Percentiles rank a stretch among this genome's conserved stretches.
phyloP scores from a whole-genome alignment of 2,888 invertebrate genomes.

The Saturnia pavonia region DNA sequence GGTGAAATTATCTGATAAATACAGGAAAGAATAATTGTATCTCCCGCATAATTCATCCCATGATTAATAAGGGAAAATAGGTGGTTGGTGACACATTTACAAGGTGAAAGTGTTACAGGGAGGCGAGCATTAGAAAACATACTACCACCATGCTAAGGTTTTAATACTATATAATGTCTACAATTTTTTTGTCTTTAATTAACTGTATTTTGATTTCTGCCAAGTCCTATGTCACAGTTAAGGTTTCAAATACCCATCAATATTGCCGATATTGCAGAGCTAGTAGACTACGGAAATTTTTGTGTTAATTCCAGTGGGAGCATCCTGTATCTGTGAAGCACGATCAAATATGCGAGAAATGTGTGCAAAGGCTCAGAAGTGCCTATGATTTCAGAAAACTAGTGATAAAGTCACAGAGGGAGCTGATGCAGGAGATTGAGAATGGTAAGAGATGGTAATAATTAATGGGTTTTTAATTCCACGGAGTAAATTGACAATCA shows the following conservation, averaged over 20 bases:
- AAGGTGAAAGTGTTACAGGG: too few relatives aligned
- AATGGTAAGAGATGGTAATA: conserved; percentile 9
- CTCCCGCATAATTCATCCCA: too few relatives aligned
- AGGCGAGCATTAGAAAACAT: too few relatives aligned
- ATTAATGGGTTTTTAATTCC: neutral
- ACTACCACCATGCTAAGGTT: too few relatives aligned
- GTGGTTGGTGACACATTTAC: too few relatives aligned
- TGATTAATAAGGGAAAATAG: too few relatives aligned
- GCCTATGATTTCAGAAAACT: conserved; percentile 11
- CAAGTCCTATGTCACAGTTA: neutral
- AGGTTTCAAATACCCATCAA: neutral
- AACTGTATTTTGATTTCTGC: too few relatives aligned
- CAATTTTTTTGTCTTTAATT: too few relatives aligned
- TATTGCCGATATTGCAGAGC: neutral
- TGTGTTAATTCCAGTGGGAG: conserved; percentile 36
- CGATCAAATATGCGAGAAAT: conserved; percentile 20
- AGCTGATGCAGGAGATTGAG: conserved; percentile 16
- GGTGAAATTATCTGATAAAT: too few relatives aligned
- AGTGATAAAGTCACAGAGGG: conserved; percentile 15
- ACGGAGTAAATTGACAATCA: too few relatives aligned
- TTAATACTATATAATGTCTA: too few relatives aligned
- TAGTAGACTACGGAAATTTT: neutral
- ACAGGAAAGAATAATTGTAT: too few relatives aligned
- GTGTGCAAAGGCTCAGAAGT: conserved; percentile 16
- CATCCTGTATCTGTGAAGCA: conserved; percentile 25